phyloP scores from a whole-genome alignment of 2,113 vertebrate genomes.

The Spermophilus dauricus region DNA sequence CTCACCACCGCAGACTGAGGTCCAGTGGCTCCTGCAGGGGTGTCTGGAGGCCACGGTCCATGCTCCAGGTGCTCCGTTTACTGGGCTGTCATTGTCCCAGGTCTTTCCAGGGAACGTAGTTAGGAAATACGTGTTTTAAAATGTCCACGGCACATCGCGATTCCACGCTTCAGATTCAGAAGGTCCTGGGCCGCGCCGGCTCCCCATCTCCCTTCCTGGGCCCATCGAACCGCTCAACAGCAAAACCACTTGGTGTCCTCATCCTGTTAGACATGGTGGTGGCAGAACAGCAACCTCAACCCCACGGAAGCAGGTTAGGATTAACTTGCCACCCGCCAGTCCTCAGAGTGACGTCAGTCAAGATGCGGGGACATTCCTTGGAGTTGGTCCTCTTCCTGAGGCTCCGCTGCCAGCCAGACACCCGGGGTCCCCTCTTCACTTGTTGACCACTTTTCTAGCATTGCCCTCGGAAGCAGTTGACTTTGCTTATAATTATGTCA shows the following conservation, averaged over 20 bases:
- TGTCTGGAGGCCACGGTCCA: background rate
- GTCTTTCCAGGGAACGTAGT: background rate
- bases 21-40: background rate
- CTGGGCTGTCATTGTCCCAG: background rate
- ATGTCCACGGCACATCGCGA: background rate
- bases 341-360: background rate
- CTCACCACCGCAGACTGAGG: background rate
- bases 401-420: too few species aligned
- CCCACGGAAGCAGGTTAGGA: fast-evolving
- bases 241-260: background rate
- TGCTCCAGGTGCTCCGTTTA: background rate
- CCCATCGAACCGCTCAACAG: background rate
- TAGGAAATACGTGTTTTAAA: background rate
- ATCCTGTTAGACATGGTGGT: too few species aligned
- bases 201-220: background rate
- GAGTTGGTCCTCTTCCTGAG: background rate
- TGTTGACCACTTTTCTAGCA: background rate
- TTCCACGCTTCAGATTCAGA: background rate
- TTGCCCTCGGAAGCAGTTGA: background rate
- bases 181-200: too few species aligned
- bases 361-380: background rate
- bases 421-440: background rate
- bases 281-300: too few species aligned
- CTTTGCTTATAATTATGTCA: background rate
- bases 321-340: too few species aligned